Evolutionary conservation across 2,888 invertebrate genomes (phyloP), one percentile per base, ranked within the genome.

Genomic region (Drosophila mulleri): DNA sequence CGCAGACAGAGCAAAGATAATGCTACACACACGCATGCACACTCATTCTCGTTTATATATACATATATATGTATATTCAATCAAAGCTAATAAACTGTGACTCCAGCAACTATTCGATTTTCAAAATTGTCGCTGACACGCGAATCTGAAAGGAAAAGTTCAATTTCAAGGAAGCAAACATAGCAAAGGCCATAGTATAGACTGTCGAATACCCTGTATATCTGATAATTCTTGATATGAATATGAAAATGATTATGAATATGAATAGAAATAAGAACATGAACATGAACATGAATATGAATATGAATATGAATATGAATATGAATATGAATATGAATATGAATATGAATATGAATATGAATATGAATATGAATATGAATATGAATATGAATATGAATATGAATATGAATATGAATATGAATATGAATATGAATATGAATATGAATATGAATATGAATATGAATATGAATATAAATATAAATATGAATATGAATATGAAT

Each of bases 41-140:
- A 26, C 18, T 16, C 26, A 16, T 16, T 3, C 26, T 3, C 5
- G 6, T 39, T 0, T 8, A 1, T 47, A 9, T 26, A 47, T 5
- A n/a, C 23, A n/a, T 41, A 50, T 20, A 42, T 23, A 23, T 23
- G 2, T 23, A 23, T 23, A 23, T 39, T 45, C n/a, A 39, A 26
- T 45, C 26, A 35, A 29, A 57, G 61, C 67, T 47, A 37, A 61
- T 67, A 52, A 52, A 61, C 9, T 47, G 61, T 35, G 20, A 35
- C 16, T n/a, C 16, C 26, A 44, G 18, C 41, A 42, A 54, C 47
- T 47, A 47, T 44, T 45, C 18, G 26, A 69, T 23, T 65, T 32
- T 39, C 45, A 29, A 37, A 64, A 63, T 67, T 39, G 58, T 35
- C 39, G 47, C 53, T 23, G 53, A 53, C 64, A 64, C 61, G 67